Evolutionary conservation across 1,140 invertebrate genomes (phyloP), one percentile per base, ranked within the genome.

Genomic region (Archivesica marissinica): DNA sequence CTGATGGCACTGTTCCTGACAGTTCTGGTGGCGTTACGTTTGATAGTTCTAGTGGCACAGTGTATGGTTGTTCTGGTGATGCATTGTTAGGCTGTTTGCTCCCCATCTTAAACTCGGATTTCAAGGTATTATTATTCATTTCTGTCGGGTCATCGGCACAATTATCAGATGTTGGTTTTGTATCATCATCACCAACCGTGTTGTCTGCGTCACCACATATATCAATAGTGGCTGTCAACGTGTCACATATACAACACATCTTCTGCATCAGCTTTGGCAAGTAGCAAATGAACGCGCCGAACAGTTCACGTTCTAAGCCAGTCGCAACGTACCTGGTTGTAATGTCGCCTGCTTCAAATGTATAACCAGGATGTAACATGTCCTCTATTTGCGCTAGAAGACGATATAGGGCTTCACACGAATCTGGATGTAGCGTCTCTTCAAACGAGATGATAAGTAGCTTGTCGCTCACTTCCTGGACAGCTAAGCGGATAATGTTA

Each of bases 391-490:
- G 35, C 30, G 35, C 35, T n/a, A 83, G 28, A 1, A 38, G 28
- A 39, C 39, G 35, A 47, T 74, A 52, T 41, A 83, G 75, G 17
- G 39, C 11, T 6, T 83, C 80, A 75, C 70, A 61, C 0, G 56
- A 13, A 13, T 75, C 52, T 0, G 52, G 39, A n/a, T 56, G 15
- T 61, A 83, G 17, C 9, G 47, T 72, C n/a, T 74, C 70, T 2
- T 74, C 80, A 64, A 83, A 83, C 15, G 68, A n/a, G n/a, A 83
- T 30, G n/a, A 35, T 13, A 61, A 61, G 33, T 13, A 11, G n/a
- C 1, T 83, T 74, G 2, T 83, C 70, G 7, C 41, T 11, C 0
- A 83, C 64, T 28, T 56, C 44, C 38, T 72, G 64, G 3, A 72
- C 54, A 70, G 28, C 64, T 20, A 83, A 23, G 4, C 80, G 68